Percentiles rank a stretch among this genome's conserved stretches.
phyloP scores from a whole-genome alignment of 2,888 invertebrate species.

The Drosophila nr. medialis region DNA sequence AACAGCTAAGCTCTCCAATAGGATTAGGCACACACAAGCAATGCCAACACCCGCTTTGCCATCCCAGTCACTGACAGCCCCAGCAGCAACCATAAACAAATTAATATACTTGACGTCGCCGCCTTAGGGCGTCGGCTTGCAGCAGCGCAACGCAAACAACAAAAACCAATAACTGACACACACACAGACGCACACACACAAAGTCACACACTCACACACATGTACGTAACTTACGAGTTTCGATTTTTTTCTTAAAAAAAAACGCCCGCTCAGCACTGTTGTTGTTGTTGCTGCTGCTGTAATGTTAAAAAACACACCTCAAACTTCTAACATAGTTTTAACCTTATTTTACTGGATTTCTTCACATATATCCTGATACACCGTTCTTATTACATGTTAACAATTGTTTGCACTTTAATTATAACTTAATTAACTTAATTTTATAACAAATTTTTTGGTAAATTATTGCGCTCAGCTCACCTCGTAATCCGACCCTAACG shows the following conservation, averaged over 20 bases:
- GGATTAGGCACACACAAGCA: slow-evolving; percentile 26
- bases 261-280: slow-evolving; percentile 71
- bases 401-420: slow-evolving; percentile 63
- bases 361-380: slow-evolving; percentile 14
- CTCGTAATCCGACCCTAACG: slow-evolving; percentile 84
- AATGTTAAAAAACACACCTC: slow-evolving; percentile 48
- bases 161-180: slow-evolving; percentile 60
- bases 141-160: slow-evolving; percentile 47
- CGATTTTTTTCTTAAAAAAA: slow-evolving; percentile 68
- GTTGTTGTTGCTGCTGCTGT: slow-evolving; percentile 36
- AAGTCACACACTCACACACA: slow-evolving; percentile 21
- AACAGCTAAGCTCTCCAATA: slow-evolving; percentile 38
- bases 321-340: slow-evolving; percentile 33
- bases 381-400: slow-evolving; percentile 45
- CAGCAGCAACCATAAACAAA: slow-evolving; percentile 53
- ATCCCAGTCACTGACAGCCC: slow-evolving; percentile 30
- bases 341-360: slow-evolving; percentile 4
- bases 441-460: slow-evolving; percentile 52
- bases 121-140: slow-evolving; percentile 77
- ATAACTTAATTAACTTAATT: slow-evolving; percentile 65
- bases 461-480: slow-evolving; percentile 81
- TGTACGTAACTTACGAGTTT: slow-evolving; percentile 43
- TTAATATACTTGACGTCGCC: slow-evolving; percentile 58
- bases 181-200: slow-evolving; percentile 24
- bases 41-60: slow-evolving; percentile 18